Percentiles rank a stretch among this genome's conserved stretches.
Evolutionary conservation across 2,888 invertebrate genomes (phyloP).

Genomic region (Panorpa germanica): DNA sequence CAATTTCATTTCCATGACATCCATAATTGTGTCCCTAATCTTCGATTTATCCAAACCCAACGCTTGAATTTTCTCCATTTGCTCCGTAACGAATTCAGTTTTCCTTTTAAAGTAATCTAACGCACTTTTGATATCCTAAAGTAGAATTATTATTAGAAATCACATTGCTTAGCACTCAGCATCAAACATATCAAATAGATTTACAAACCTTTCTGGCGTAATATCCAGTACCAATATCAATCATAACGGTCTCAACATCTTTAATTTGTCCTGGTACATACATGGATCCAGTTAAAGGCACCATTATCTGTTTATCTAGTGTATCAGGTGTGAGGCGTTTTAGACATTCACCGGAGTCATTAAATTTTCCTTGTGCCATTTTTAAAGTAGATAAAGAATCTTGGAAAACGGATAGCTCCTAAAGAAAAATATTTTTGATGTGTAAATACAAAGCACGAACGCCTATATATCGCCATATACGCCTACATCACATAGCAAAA

Average conservation of each 20-base stretch:
- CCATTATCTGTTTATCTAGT: slow-evolving; percentile 70
- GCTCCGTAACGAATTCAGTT: slow-evolving; percentile 76
- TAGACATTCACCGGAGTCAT: slow-evolving; percentile 68
- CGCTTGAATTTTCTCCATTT: slow-evolving; percentile 83
- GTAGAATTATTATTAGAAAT: slow-evolving; percentile 11
- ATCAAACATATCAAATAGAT: slow-evolving; percentile 6
- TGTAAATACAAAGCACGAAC: too few species aligned
- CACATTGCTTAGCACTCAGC: slow-evolving; percentile 1
- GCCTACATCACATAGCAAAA: slow-evolving; percentile 3
- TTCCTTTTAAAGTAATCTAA: slow-evolving; percentile 87
- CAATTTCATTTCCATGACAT: slow-evolving; percentile 60
- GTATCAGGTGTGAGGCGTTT: slow-evolving; percentile 58
- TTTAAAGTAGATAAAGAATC: slow-evolving; percentile 79
- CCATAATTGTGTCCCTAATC: slow-evolving; percentile 57
- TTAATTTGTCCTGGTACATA: slow-evolving; percentile 84
- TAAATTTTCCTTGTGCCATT: slow-evolving; percentile 77
- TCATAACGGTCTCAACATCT: slow-evolving; percentile 70
- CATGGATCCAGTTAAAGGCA: slow-evolving; percentile 93
- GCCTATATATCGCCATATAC: too few species aligned
- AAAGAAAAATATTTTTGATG: slow-evolving; percentile 16
- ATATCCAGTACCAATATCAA: slow-evolving; percentile 95
- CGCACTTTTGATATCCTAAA: slow-evolving; percentile 55
- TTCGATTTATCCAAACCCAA: slow-evolving; percentile 68
- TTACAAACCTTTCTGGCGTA: slow-evolving; percentile 71
- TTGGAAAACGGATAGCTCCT: slow-evolving; percentile 78